Base-by-base conservation (phyloP, 2,888 invertebrate species). In the Electrophaes corylata region DNA sequence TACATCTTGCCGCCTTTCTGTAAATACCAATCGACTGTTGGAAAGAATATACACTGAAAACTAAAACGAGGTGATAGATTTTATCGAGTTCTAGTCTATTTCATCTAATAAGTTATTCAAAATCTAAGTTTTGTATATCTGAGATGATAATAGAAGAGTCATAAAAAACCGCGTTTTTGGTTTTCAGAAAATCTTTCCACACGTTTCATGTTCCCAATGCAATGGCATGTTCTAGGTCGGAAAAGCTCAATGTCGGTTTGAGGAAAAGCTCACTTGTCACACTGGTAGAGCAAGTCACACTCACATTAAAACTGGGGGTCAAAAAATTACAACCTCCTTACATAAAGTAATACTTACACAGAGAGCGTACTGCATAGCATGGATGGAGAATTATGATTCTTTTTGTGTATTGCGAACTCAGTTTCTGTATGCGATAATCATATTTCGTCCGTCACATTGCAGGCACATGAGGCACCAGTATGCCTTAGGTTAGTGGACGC, bases 1-100 rank as follows among this genome's bases (percentile, higher is more conserved):
- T 11, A 39, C 35, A 31, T n/a, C 33, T 44, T 44, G 44, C 18
- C 16, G 35, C 26, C 39, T 16, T 29, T 48, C 33, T 48, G 53
- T 33, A n/a, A 41, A 20, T 46, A 31, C 46, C 53, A 23, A 1
- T 20, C 11, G 39, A 53, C 29, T 39, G 19, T 39, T 19, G 19
- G 19, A 8, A 35, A 29, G 35, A 26, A 33, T 49, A 14, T 12
- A n/a, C 23, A 10, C 49, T 40, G 18, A 48, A 14, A 39, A 26
- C 48, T 14, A 26, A 19, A 18, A 31, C 3, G 23, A 11, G 26
- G 23, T 45, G 33, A 23, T 20, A 3, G 20, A 33, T 19, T 45
- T 47, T 47, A 37, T 37, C 37, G 12, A 23, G 26, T 39, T 47
- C 23, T 26, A n/a, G 2, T 29, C 14, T 20, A 37, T 23, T 37